These are phyloP conservation scores for Chondrilla cf. caribensis DNA, from an alignment of 37 sponge, comb jelly and placozoan species.

Conservation along the genomic window DNA sequence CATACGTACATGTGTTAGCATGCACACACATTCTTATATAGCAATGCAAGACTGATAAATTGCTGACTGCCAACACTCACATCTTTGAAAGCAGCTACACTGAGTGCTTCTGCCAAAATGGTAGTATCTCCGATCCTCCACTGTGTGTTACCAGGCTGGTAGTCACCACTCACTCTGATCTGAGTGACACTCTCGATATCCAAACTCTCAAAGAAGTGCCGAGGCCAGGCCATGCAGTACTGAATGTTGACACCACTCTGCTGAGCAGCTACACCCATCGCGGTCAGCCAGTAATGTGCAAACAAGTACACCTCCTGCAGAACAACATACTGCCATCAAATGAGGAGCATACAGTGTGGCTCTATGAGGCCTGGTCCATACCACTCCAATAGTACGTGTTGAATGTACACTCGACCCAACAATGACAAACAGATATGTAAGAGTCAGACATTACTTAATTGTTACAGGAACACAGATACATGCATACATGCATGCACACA, in stretches of 20 bases:
- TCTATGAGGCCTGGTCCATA: no score
- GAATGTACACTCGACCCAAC: not conserved
- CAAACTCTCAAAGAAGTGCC: constrained; percentile 61
- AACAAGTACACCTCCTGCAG: constrained; percentile 2
- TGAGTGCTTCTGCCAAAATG: constrained; percentile 59
- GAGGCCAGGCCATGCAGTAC: constrained; percentile 81
- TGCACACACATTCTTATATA: not conserved
- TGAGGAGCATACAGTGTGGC: no score
- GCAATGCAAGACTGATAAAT: not conserved
- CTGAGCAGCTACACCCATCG: constrained; percentile 75
- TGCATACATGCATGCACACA: no score
- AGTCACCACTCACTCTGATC: constrained; percentile 66
- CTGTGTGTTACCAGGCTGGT: constrained; percentile 66
- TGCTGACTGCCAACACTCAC: constrained; percentile 24
- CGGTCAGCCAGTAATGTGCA: constrained; percentile 49
- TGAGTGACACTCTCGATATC: constrained; percentile 69
- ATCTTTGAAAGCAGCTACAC: constrained; percentile 80
- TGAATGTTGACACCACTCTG: constrained; percentile 61
- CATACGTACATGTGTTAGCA: not conserved
- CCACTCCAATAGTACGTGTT: no score
- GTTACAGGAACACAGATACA: no score
- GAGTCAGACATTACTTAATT: no score
- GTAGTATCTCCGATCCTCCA: constrained; percentile 78
- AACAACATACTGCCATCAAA: not conserved
- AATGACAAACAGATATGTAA: not conserved